These are phyloP conservation scores for Papilio demoleus DNA, from an alignment of 2,888 invertebrate species.

Conservation along the genomic window DNA sequence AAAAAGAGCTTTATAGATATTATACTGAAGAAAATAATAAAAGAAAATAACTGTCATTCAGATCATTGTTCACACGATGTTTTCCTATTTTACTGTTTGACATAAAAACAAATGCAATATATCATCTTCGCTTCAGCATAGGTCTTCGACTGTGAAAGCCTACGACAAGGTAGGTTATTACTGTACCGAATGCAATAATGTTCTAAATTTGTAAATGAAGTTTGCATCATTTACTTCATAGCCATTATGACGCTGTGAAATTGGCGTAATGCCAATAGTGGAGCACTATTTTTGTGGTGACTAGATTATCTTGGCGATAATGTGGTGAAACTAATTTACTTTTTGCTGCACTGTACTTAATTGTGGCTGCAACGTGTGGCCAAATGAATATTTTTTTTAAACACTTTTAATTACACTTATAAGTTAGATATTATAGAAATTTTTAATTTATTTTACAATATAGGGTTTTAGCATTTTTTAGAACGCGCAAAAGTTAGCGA, in stretches of 20 bases:
- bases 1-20: constrained; percentile 11
- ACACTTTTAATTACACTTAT: not conserved
- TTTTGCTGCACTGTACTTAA: constrained; percentile 18
- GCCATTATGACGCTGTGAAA: constrained; percentile 9
- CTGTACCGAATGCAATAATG: not conserved
- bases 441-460: too few relatives aligned
- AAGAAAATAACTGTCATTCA: constrained; percentile 5
- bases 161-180: not conserved
- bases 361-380: constrained; percentile 4
- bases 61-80: too few relatives aligned
- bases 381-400: not conserved
- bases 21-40: constrained; percentile 2
- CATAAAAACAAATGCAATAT: too few relatives aligned
- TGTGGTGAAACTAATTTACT: constrained; percentile 15
- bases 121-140: too few relatives aligned
- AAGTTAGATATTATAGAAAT: not conserved
- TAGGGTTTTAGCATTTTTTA: too few relatives aligned
- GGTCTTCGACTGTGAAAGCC: too few relatives aligned
- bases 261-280: constrained; percentile 9
- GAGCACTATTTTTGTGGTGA: constrained; percentile 19
- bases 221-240: constrained; percentile 6
- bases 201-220: constrained; percentile 16
- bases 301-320: constrained; percentile 22
- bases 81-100: not conserved
- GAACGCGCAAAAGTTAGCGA: too few relatives aligned